These are phyloP conservation scores for Dasypogon diadema DNA, from an alignment of 2,888 invertebrate genomes.

Conservation along the genomic window DNA sequence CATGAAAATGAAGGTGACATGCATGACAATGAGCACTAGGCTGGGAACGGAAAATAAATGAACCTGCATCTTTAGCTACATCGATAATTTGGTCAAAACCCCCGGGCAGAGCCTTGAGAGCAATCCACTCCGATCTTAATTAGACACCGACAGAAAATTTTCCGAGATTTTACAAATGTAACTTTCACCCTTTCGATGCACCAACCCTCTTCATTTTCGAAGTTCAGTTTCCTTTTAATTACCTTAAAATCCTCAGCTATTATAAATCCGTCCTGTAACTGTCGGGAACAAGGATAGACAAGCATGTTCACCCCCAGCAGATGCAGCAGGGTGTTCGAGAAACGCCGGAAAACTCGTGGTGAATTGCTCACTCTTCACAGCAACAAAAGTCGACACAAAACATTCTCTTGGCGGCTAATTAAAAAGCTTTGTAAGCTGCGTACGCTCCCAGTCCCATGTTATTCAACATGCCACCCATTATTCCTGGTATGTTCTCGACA, in stretches of 20 bases:
- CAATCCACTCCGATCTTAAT: background rate
- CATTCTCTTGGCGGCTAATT: conserved; percentile 54
- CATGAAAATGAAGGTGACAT: conserved; percentile 45
- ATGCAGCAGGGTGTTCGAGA: background rate
- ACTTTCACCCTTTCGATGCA: background rate
- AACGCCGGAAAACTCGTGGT: background rate
- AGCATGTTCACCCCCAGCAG: background rate
- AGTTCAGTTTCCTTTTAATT: conserved; percentile 46
- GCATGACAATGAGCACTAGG: conserved; percentile 35
- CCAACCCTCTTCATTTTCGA: conserved; percentile 2
- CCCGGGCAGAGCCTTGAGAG: background rate
- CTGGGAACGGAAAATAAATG: background rate
- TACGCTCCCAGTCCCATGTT: background rate
- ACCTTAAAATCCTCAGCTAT: conserved; percentile 46
- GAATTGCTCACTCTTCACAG: background rate
- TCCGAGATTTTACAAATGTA: background rate
- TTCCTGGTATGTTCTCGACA: background rate
- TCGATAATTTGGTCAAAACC: background rate
- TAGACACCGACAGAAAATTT: background rate
- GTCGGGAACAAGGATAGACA: conserved; percentile 37
- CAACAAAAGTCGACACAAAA: conserved; percentile 52
- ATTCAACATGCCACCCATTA: background rate
- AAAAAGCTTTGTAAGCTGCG: conserved; percentile 53
- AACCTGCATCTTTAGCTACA: background rate
- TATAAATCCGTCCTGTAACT: conserved; percentile 40